phyloP scores from a whole-genome alignment of 2,113 vertebrate species.

The Orthochromis malagaraziensis region DNA sequence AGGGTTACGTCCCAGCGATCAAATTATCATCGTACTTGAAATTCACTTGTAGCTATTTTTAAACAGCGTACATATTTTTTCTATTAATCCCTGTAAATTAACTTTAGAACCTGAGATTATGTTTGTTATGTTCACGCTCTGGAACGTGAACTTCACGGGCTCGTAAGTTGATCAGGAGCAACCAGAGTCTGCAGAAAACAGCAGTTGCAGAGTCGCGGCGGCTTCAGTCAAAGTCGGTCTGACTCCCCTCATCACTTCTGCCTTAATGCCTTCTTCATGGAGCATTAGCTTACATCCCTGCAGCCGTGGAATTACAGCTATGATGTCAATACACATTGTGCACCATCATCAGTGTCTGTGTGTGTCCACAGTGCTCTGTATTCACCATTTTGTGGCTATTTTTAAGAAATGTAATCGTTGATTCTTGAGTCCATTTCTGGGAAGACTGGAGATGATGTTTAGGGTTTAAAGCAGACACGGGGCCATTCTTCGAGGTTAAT shows the following conservation, averaged over 20 bases:
- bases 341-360: neutral
- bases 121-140: neutral
- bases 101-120: neutral
- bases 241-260: neutral
- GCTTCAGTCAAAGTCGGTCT: neutral
- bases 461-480: neutral
- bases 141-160: neutral
- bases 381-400: neutral
- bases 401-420: neutral
- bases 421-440: neutral
- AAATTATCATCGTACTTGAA: neutral
- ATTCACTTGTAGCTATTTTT: neutral
- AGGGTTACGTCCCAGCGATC: neutral
- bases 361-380: neutral
- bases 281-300: constrained; percentile 21
- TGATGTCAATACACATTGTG: constrained; percentile 9
- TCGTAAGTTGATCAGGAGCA: neutral
- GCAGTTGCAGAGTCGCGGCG: neutral
- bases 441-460: neutral
- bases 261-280: constrained; percentile 17
- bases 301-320: constrained; percentile 21
- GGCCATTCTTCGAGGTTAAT: rapidly evolving
- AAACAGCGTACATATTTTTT: neutral
- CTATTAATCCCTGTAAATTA: neutral
- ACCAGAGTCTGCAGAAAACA: neutral